phyloP scores from a whole-genome alignment of 2,113 vertebrate species.

The Ptyas mucosa region DNA sequence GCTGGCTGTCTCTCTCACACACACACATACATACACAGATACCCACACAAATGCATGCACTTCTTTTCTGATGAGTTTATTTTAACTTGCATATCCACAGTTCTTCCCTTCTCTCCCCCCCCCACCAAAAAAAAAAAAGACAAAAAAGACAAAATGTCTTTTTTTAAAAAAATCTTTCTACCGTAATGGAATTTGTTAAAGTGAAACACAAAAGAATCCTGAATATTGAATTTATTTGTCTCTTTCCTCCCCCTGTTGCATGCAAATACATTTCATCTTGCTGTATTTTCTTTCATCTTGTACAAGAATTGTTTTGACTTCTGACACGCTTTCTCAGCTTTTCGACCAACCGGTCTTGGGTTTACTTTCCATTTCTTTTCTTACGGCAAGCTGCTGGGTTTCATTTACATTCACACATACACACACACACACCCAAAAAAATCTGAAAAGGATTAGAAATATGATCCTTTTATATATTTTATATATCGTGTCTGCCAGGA shows the following conservation, averaged over 20 bases:
- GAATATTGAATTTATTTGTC: constrained; percentile 28
- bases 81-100: not conserved
- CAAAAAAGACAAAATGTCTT: constrained; percentile 26
- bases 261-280: constrained; percentile 16
- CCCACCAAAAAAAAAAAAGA: not conserved
- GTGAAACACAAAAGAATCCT: constrained; percentile 14
- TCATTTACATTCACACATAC: not conserved
- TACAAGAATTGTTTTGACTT: not conserved
- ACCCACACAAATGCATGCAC: not conserved
- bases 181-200: constrained; percentile 19
- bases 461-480: not conserved
- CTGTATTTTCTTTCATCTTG: not conserved
- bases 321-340: not conserved
- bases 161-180: not conserved
- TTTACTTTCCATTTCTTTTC: not conserved
- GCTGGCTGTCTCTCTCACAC: no score
- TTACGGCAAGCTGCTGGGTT: not conserved
- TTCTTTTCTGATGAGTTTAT: not conserved
- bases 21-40: not conserved
- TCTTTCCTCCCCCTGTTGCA: not conserved
- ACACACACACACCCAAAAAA: not conserved
- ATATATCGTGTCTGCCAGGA: not conserved
- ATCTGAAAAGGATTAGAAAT: constrained; percentile 25
- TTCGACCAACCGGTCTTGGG: not conserved
- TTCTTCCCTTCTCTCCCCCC: not conserved